Conservation (phyloP, 2,888 invertebrate genomes). For the Oeneis ivallda region DNA sequence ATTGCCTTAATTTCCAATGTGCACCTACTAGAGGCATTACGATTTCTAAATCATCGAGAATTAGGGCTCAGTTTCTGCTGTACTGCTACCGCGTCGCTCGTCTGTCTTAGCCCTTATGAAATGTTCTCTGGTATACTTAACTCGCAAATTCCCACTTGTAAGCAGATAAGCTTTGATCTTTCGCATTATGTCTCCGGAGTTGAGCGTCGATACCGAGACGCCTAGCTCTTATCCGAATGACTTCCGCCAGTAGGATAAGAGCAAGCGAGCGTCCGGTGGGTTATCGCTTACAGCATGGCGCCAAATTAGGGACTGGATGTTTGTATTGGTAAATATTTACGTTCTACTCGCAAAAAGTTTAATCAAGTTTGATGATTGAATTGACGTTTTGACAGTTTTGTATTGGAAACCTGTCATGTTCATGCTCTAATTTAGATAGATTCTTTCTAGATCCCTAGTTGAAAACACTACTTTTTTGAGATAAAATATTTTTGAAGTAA, state of each 20-base stretch:
- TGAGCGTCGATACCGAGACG: slow-evolving; percentile 17
- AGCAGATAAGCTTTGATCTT: slow-evolving; percentile 29
- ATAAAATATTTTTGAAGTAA: no score
- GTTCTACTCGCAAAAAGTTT: no score
- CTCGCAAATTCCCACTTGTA: slow-evolving; percentile 27
- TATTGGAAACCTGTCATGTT: no score
- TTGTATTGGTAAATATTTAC: slow-evolving; percentile 8
- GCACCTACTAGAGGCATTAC: no score
- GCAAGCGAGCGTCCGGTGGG: slow-evolving; percentile 26
- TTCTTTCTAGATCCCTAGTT: no score
- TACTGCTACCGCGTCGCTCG: neutral
- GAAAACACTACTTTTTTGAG: no score
- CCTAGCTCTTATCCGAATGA: slow-evolving; percentile 11
- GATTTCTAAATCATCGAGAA: neutral
- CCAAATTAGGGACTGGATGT: slow-evolving; percentile 32
- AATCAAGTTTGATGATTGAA: no score
- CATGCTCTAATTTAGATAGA: no score
- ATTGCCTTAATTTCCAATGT: no score
- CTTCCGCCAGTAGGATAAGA: neutral
- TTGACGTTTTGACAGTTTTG: no score
- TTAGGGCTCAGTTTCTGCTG: no score
- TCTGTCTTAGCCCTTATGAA: neutral
- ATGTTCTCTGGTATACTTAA: slow-evolving; percentile 1
- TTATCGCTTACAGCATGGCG: slow-evolving; percentile 35
- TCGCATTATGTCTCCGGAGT: slow-evolving; percentile 27